Evolutionary conservation across 53 echinoderm and acorn worm genomes (phyloP).

Genomic region (Antedon mediterranea): DNA sequence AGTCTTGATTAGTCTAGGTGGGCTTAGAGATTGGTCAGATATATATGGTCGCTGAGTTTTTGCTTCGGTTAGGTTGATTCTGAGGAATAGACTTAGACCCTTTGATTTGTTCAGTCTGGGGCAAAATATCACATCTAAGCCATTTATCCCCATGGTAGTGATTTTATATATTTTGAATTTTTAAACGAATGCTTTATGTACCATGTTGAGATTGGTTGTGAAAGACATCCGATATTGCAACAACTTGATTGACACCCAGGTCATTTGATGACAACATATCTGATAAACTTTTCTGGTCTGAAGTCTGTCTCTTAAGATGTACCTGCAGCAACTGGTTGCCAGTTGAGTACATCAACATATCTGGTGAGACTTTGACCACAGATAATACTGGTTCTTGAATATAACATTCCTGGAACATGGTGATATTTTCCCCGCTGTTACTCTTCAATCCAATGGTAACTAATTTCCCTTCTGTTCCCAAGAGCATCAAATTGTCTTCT

Average conservation of each 20-base stretch:
- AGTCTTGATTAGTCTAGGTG: no score
- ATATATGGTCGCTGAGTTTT: no score
- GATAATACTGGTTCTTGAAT: neutral
- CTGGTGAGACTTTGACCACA: neutral
- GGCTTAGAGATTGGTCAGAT: no score
- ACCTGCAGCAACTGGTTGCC: neutral
- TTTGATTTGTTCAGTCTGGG: no score
- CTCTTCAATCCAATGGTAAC: neutral
- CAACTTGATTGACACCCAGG: neutral
- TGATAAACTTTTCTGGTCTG: neutral
- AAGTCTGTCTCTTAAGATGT: neutral
- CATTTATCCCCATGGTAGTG: no score
- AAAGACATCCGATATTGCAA: neutral
- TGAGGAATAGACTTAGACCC: no score
- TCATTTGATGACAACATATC: neutral
- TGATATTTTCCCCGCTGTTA: no score
- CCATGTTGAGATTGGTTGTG: neutral
- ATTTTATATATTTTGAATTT: no score
- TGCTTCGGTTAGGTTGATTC: no score
- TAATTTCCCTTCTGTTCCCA: neutral
- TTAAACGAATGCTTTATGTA: no score
- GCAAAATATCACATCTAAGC: no score
- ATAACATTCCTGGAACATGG: neutral
- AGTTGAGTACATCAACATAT: neutral
- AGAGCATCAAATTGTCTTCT: neutral